Evolutionary conservation across 2,888 invertebrate species (phyloP).

Genomic region (Panopea generosa): DNA sequence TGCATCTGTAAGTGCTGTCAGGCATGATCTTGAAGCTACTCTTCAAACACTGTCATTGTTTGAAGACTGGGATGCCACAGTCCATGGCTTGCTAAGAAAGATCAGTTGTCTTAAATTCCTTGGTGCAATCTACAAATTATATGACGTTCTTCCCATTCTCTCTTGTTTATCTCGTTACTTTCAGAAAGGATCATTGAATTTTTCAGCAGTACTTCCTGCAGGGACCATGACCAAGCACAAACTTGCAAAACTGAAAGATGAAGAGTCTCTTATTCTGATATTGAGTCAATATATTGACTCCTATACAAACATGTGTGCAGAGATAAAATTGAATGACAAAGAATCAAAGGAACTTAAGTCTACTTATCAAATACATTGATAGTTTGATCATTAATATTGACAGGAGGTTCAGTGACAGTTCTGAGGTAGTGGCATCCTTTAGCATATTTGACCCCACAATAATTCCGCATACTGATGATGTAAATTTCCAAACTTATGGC

Average conservation of each 20-base stretch:
- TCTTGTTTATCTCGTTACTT: not conserved
- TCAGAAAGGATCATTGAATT: too few relatives aligned
- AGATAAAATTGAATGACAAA: too few relatives aligned
- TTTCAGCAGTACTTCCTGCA: not conserved
- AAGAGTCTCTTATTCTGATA: not conserved
- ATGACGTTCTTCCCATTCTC: not conserved
- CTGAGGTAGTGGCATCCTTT: not conserved
- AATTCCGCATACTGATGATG: not conserved
- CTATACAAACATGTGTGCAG: not conserved
- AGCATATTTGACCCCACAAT: constrained; percentile 1
- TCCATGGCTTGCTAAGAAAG: not conserved
- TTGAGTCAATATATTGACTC: constrained; percentile 1
- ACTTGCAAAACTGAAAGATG: not conserved
- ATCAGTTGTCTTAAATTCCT: not conserved
- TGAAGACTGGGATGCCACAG: not conserved
- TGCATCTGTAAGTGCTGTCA: too few relatives aligned
- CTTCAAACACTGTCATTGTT: constrained; percentile 1
- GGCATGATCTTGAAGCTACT: too few relatives aligned
- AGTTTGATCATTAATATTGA: too few relatives aligned
- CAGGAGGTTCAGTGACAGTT: too few relatives aligned
- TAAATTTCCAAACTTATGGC: not conserved
- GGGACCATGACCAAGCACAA: not conserved
- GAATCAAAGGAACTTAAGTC: not conserved
- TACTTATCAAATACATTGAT: constrained; percentile 1
- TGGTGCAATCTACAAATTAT: not conserved